Base-by-base conservation (phyloP, 2,113 vertebrate genomes). In the Vidua macroura region DNA sequence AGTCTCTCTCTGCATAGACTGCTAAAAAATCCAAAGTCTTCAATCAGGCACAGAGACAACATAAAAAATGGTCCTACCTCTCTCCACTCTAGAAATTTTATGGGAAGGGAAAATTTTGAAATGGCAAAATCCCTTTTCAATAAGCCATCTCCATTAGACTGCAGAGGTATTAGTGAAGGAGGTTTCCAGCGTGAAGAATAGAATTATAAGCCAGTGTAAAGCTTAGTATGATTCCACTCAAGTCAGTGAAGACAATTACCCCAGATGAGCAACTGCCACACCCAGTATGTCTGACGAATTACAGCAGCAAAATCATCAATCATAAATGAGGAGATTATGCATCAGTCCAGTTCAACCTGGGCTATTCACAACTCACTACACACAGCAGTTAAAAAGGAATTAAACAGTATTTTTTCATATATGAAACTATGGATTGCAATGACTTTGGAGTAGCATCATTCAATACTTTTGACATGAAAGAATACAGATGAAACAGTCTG, bases 311-410 rank as follows among this genome's bases (percentile, higher is more conserved):
- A 67, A 37, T 56, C 24, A 70, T 37, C 35, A 80, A 16, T 44
- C 37, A 41, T 67, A 92, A 95, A 86, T 48, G 24, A 94, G 39
- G 53, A 59, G 37, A 37, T 80, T 91, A 66, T 74, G 37, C 44
- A 83, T 90, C 86, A 77, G 55, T 74, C 51, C 63, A 59, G 39
- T 79, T 86, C 90, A 94, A 33, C 79, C 46, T 35, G 11, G 77
- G 60, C 87, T 92, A 91, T 96, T 96, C 93, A 93, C 87, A 96
- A 75, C 75, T 73, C 81, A 67, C 79, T 88, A 83, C 64, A 72
- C 41, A 76, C 27, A 79, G 62, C 70, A 92, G 79, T 92, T 96
- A 90, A 84, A 96, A 92, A 77, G 53, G 94, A 96, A 96, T 97
- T 92, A 95, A 91, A 86, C 35, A 58, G 69, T 23, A 51, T 20